Evolutionary conservation across 2,113 vertebrate species (phyloP).

Genomic region (Neolamprologus sp.): DNA sequence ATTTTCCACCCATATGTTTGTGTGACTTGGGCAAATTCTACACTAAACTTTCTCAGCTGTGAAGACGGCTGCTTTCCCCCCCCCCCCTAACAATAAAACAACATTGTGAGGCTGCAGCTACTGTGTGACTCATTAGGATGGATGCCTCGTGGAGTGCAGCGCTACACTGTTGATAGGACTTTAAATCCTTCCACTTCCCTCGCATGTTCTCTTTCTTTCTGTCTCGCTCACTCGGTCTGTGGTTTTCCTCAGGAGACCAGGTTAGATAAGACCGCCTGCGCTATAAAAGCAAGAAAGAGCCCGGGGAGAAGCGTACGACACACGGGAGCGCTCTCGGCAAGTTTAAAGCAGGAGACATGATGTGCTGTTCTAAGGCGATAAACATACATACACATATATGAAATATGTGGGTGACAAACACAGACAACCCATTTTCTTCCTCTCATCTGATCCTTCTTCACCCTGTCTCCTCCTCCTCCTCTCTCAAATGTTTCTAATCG

Average conservation of each 20-base stretch:
- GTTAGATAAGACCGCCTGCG: conserved; percentile 56
- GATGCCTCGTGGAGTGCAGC: background rate
- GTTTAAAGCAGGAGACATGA: conserved; percentile 16
- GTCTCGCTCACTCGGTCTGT: background rate
- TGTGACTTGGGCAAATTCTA: background rate
- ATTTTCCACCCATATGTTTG: background rate
- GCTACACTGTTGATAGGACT: background rate
- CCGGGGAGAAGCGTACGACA: conserved; percentile 30
- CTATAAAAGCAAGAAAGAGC: conserved; percentile 49
- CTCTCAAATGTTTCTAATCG: conserved; percentile 36
- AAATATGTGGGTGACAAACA: conserved; percentile 30
- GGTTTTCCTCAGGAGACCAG: conserved; percentile 30
- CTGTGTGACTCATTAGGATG: conserved; percentile 30
- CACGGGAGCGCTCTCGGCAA: conserved; percentile 31
- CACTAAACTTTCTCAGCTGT: background rate
- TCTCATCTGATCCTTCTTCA: conserved; percentile 8
- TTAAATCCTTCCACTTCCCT: background rate
- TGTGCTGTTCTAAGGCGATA: conserved; percentile 3
- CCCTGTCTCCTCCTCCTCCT: conserved; percentile 1
- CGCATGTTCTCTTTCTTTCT: background rate
- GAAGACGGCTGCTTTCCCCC: background rate
- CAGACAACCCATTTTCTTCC: conserved; percentile 39
- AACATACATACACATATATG: background rate
- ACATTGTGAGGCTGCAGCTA: background rate
- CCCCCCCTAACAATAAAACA: background rate